Base-by-base conservation (phyloP, 2,113 vertebrate genomes). In the Bucco capensis region DNA sequence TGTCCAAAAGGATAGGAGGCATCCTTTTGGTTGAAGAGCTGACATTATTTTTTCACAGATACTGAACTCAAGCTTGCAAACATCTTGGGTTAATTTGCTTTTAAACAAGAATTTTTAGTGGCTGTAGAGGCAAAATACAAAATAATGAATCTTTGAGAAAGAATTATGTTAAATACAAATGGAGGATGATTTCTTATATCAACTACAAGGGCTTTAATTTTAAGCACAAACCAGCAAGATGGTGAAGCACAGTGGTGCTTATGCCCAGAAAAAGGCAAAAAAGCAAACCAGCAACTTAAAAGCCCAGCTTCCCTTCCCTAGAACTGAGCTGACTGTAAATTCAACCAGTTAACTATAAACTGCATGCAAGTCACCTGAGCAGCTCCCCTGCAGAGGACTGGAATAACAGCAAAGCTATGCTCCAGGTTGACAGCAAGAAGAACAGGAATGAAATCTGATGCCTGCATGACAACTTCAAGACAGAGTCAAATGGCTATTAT, bases 401-500 rank as follows among this genome's bases (percentile, higher is more conserved):
- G 10, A 64, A 4, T 2, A 60, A 44, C 58, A 70, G 62, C 54
- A 50, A 33, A 66, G 75, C 84, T 51, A 33, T 14, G 64, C 40
- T 62, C 88, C 40, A n/a, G 19, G 31, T 60, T 49, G 72, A 83
- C 85, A 88, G 81, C 47, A 46, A 60, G 42, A 47, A 90, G 87
- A 62, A 74, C n/a, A 33, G 93, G 38, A 78, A 83, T 47, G 65
- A 71, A 86, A 75, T 30, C 83, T 42, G 54, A 88, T 70, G 89
- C 60, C 78, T 87, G 61, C 66, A 65, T 51, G 56, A 54, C 73
- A 82, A 86, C 88, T 93, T 96, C 72, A 77, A 97, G 89, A 98
- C 93, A 97, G 91, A 97, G 79, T 96, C 95, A 97, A 94, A 83
- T 93, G 60, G 91, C 65, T 96, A 79, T 92, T 95, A 72, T 89